Base-by-base conservation (phyloP, 1,140 invertebrate species). In the Bactericera cockerelli region DNA sequence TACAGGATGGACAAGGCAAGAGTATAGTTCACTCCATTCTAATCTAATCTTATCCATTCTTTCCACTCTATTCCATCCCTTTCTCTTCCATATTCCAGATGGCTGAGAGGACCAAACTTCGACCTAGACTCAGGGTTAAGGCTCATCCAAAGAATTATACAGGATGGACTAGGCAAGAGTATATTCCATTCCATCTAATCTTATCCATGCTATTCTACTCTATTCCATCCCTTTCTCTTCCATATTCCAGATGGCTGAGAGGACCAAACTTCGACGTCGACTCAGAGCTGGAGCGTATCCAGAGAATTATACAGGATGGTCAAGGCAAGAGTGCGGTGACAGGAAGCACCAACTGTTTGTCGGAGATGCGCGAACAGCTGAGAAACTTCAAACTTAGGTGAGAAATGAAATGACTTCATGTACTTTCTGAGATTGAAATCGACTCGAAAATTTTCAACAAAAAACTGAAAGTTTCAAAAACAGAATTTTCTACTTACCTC, bases 191-290 rank as follows among this genome's bases (percentile, higher is more conserved):
- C n/a, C n/a, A n/a, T n/a, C n/a, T n/a, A n/a, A n/a, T n/a, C n/a
- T n/a, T n/a, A n/a, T n/a, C n/a, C n/a, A n/a, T n/a, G n/a, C n/a
- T n/a, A n/a, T n/a, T n/a, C n/a, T n/a, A n/a, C n/a, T n/a, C n/a
- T n/a, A n/a, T n/a, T n/a, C n/a, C n/a, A n/a, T n/a, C n/a, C n/a
- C n/a, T n/a, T n/a, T n/a, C n/a, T n/a, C n/a, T n/a, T n/a, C n/a
- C n/a, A n/a, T n/a, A n/a, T 13, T 13, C 11, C 22, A 63, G 63
- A 54, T 63, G 72, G 68, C 69, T 90, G 6, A 76, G 87, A 14
- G 84, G 85, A 8, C 64, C 68, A 1, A 69, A 78, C 2, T 83
- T 81, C 62, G 76, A 87, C 59, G 73, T 83, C 10, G 78, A 80
- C 11, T 28, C 49, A 0, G 59, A 64, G 19, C 68, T 86, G n/a